Percentiles rank a stretch among this genome's conserved stretches.
Evolutionary conservation across 1,140 invertebrate genomes (phyloP).

Genomic region (Drosophila melanogaster): DNA sequence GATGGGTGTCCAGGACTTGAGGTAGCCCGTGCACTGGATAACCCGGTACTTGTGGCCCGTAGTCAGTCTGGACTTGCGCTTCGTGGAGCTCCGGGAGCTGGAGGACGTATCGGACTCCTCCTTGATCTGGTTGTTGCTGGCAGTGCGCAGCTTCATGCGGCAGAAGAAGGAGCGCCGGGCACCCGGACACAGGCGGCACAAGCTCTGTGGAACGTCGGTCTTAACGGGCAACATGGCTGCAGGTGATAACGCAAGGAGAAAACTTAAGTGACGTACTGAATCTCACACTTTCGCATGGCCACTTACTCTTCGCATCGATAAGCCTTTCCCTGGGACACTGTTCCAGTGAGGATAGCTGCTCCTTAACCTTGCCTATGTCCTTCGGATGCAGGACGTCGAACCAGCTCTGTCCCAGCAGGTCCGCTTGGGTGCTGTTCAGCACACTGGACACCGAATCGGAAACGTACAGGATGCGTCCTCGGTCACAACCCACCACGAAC

Average conservation of each 20-base stretch:
- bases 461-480: conserved; percentile 95
- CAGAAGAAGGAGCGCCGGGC: conserved; percentile 96
- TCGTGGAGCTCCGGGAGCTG: conserved; percentile 87
- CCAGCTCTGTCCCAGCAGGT: conserved; percentile 95
- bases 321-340: conserved; percentile 94
- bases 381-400: conserved; percentile 98
- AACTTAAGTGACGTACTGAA: not conserved
- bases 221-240: conserved; percentile 96
- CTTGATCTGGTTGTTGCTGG: conserved; percentile 87
- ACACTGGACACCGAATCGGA: conserved; percentile 95
- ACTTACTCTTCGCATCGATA: conserved; percentile 96
- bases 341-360: conserved; percentile 96
- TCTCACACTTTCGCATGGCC: not conserved
- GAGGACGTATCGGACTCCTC: conserved; percentile 90
- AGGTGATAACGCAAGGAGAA: conserved; percentile 1
- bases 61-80: conserved; percentile 88
- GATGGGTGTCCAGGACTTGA: conserved; percentile 95
- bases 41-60: conserved; percentile 90
- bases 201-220: conserved; percentile 91
- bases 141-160: conserved; percentile 93
- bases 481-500: conserved; percentile 96
- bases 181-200: conserved; percentile 92
- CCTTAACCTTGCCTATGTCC: conserved; percentile 97
- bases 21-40: conserved; percentile 95
- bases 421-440: conserved; percentile 94